Evolutionary conservation across 2,888 invertebrate species (phyloP).

Genomic region (Pediacus dermestoides): DNA sequence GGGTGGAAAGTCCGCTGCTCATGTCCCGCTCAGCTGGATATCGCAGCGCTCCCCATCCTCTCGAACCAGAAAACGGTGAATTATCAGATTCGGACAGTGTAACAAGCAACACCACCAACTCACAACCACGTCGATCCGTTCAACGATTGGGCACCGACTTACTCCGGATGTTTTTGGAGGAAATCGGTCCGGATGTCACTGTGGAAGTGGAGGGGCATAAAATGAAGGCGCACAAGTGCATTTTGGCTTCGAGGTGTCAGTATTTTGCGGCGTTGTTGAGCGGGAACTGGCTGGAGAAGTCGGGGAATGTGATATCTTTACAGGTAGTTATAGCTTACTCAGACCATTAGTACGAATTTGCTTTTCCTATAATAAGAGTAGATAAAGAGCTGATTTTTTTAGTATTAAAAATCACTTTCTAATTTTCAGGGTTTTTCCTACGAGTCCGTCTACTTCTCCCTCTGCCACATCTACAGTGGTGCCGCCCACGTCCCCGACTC

Average conservation of each 20-base stretch:
- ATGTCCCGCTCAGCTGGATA: conserved; percentile 62
- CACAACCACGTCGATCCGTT: conserved; percentile 41
- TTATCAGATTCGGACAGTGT: conserved; percentile 34
- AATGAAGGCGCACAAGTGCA: conserved; percentile 88
- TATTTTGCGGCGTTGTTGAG: conserved; percentile 90
- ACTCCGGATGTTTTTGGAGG: conserved; percentile 85
- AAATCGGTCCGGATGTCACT: conserved; percentile 83
- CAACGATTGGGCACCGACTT: conserved; percentile 76
- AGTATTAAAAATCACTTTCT: conserved; percentile 11
- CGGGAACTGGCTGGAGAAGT: conserved; percentile 78
- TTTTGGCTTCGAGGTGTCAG: conserved; percentile 85
- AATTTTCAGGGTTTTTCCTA: conserved; percentile 66
- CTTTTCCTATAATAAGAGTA: not conserved
- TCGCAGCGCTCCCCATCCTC: conserved; percentile 44
- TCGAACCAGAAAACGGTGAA: conserved; percentile 43
- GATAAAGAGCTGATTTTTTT: conserved; percentile 4
- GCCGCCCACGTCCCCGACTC: conserved; percentile 83
- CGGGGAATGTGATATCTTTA: conserved; percentile 77
- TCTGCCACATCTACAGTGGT: conserved; percentile 93
- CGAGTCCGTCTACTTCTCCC: conserved; percentile 82
- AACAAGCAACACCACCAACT: conserved; percentile 43
- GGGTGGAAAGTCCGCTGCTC: conserved; percentile 60
- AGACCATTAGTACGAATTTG: too few species aligned
- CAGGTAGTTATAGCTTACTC: conserved; percentile 63
- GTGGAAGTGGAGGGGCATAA: conserved; percentile 79